Evolutionary conservation across 1,140 invertebrate species (phyloP).

Genomic region (Drosophila sp.): DNA sequence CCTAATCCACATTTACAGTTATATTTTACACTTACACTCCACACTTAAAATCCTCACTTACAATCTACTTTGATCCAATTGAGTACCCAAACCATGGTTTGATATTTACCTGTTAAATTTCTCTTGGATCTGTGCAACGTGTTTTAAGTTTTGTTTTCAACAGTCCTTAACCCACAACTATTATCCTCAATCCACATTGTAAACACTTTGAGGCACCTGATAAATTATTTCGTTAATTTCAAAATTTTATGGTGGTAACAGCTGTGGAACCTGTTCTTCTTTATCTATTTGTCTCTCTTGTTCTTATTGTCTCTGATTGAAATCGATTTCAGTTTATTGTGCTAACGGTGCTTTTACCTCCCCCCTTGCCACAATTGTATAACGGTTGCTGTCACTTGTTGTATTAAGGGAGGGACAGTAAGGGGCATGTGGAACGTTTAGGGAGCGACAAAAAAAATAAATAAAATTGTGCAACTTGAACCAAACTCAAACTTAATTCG

Average conservation of each 20-base stretch:
- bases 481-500: constrained; percentile 17
- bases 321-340: constrained; percentile 42
- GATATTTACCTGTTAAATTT: too few relatives aligned
- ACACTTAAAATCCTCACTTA: too few relatives aligned
- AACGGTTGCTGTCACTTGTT: constrained; percentile 17
- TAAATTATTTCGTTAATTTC: constrained; percentile 3
- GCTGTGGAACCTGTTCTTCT: constrained; percentile 30
- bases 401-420: background rate
- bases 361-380: constrained; percentile 9
- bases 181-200: background rate
- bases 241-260: constrained; percentile 4
- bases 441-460: constrained; percentile 14
- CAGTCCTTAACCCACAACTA: background rate
- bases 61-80: too few relatives aligned
- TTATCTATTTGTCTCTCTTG: background rate
- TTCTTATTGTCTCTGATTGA: constrained; percentile 9
- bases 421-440: background rate
- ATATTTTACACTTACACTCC: too few relatives aligned
- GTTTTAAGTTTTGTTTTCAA: background rate
- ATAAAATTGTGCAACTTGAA: constrained; percentile 17
- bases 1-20: too few relatives aligned
- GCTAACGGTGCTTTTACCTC: constrained; percentile 38
- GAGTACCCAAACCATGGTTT: too few relatives aligned
- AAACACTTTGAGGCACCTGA: background rate
- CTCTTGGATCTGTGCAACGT: background rate